These are phyloP conservation scores for Apeira syringaria DNA, from an alignment of 2,888 invertebrate species.

Conservation along the genomic window DNA sequence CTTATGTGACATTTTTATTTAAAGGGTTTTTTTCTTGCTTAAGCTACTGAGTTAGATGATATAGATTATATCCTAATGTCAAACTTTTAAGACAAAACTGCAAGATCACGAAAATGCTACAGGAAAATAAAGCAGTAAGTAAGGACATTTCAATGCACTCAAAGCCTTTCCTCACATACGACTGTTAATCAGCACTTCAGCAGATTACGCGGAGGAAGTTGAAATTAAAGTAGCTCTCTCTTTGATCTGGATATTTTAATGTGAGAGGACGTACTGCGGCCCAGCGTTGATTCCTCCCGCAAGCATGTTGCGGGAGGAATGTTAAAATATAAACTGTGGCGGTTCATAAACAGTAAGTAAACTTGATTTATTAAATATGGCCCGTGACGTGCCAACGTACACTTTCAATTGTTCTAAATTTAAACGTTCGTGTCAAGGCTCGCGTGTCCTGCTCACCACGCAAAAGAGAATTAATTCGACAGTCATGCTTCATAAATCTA, in stretches of 20 bases:
- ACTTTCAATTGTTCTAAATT: too few relatives aligned
- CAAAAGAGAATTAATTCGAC: too few relatives aligned
- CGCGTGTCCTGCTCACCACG: too few relatives aligned
- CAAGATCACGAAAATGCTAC: not conserved
- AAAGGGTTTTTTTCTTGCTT: too few relatives aligned
- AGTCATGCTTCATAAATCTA: too few relatives aligned
- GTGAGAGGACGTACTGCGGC: constrained; percentile 55
- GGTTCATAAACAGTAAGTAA: not conserved
- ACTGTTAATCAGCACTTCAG: constrained; percentile 35
- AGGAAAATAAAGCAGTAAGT: not conserved
- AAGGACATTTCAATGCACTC: constrained; percentile 3
- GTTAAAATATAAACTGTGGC: constrained; percentile 23
- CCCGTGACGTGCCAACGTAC: too few relatives aligned
- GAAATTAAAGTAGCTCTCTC: constrained; percentile 54
- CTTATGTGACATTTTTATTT: too few relatives aligned
- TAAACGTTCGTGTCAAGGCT: too few relatives aligned
- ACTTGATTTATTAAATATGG: too few relatives aligned
- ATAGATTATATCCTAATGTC: too few relatives aligned
- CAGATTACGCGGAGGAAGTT: constrained; percentile 35
- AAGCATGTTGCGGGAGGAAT: constrained; percentile 31
- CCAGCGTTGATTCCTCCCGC: constrained; percentile 55
- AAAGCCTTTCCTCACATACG: constrained; percentile 23
- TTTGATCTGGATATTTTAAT: constrained; percentile 68
- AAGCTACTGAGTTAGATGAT: too few relatives aligned
- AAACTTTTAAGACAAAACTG: too few relatives aligned